Conservation (phyloP, 2,113 vertebrate genomes). For the Pleuronectes platessa region DNA sequence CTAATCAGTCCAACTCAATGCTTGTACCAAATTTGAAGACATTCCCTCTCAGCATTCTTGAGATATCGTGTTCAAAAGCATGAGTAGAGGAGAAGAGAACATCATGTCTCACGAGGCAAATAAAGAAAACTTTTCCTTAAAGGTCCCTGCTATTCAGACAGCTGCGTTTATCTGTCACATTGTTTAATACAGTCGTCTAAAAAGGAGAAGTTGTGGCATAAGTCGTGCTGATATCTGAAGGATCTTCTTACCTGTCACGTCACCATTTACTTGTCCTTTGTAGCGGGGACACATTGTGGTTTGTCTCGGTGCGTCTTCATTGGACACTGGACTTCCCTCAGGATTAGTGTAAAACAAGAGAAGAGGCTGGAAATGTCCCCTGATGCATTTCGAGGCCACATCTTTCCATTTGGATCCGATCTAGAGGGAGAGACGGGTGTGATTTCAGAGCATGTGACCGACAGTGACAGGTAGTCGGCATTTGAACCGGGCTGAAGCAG, state of each 20-base stretch:
- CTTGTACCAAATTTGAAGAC: too few relatives aligned
- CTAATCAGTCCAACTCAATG: too few relatives aligned
- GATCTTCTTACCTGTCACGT: slow-evolving; percentile 82
- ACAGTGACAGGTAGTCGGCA: slow-evolving; percentile 10
- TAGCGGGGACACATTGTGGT: slow-evolving; percentile 90
- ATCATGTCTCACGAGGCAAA: too few relatives aligned
- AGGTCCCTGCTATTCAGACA: too few relatives aligned
- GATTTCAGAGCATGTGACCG: slow-evolving; percentile 24
- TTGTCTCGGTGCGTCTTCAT: slow-evolving; percentile 93
- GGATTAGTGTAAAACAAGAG: slow-evolving; percentile 96
- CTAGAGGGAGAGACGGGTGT: slow-evolving; percentile 67
- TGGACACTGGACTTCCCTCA: slow-evolving; percentile 91
- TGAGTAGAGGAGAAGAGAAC: too few relatives aligned
- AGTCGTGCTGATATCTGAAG: too few relatives aligned
- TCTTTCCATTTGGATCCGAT: slow-evolving; percentile 98
- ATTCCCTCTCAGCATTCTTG: too few relatives aligned
- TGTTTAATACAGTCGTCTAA: too few relatives aligned
- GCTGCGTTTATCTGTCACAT: too few relatives aligned
- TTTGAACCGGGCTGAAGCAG: slow-evolving; percentile 14
- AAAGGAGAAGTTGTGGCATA: too few relatives aligned
- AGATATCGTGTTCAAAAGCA: too few relatives aligned
- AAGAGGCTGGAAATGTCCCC: slow-evolving; percentile 95
- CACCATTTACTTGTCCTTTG: slow-evolving; percentile 85
- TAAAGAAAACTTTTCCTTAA: too few relatives aligned
- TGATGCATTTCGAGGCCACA: slow-evolving; percentile 93